Conservation (phyloP, 2,113 vertebrate species). For the Plectropomus leopardus region DNA sequence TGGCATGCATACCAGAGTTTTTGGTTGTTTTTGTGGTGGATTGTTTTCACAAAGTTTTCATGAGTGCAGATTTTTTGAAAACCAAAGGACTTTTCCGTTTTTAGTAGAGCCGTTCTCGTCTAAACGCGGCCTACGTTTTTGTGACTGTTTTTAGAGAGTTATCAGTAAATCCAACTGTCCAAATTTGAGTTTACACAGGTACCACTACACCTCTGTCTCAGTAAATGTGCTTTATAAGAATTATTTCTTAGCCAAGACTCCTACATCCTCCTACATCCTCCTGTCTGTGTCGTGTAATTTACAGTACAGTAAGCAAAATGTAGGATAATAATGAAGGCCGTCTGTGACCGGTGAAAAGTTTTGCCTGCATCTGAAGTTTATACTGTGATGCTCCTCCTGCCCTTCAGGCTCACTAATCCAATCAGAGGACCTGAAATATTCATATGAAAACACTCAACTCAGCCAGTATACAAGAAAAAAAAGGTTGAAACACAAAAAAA, state of each 20-base stretch:
- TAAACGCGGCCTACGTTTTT: too few species aligned
- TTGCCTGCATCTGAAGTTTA: background rate
- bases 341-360: background rate
- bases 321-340: background rate
- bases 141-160: background rate
- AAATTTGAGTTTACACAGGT: background rate
- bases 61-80: too few species aligned
- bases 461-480: background rate
- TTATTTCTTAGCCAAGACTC: background rate
- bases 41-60: too few species aligned
- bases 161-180: conserved; percentile 1
- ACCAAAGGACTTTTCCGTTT: too few species aligned
- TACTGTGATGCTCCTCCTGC: background rate
- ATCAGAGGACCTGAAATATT: conserved; percentile 41
- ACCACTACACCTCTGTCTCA: background rate
- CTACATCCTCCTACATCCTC: background rate
- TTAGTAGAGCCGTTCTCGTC: too few species aligned
- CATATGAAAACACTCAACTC: conserved; percentile 20
- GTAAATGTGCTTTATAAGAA: background rate
- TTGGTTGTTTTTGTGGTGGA: too few species aligned
- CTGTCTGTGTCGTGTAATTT: background rate
- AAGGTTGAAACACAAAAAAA: conserved; percentile 9
- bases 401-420: conserved; percentile 1
- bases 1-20: too few species aligned
- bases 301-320: background rate